Evolutionary conservation across 2,113 vertebrate species (phyloP).

Genomic region (Azemiops feae): DNA sequence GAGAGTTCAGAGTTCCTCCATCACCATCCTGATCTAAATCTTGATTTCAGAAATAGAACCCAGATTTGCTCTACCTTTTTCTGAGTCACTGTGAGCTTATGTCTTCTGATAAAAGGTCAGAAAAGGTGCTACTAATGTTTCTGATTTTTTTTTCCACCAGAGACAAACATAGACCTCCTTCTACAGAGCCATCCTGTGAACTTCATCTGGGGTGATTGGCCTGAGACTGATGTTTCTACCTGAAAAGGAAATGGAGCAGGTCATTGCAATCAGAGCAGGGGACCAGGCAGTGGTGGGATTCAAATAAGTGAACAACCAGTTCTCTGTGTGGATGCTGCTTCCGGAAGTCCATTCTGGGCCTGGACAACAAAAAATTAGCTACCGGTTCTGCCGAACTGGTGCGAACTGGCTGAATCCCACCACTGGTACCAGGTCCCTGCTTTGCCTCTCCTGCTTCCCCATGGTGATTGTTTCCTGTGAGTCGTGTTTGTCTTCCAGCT

Average conservation of each 20-base stretch:
- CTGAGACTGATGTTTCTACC: background rate
- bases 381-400: no score
- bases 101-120: background rate
- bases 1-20: background rate
- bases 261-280: constrained; percentile 3
- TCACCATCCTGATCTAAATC: background rate
- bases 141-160: background rate
- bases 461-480: constrained; percentile 23
- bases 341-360: no score
- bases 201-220: background rate
- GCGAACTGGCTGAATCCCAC: no score
- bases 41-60: background rate
- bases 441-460: constrained; percentile 35
- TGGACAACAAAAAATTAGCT: no score
- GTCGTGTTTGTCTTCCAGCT: constrained; percentile 38
- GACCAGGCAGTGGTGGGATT: background rate
- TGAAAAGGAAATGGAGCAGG: background rate
- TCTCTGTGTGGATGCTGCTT: no score
- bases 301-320: no score
- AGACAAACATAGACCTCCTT: background rate
- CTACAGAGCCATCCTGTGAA: background rate
- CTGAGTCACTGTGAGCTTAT: background rate
- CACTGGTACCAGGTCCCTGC: constrained; percentile 11
- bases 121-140: background rate
- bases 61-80: background rate